Conservation (phyloP, 2,797 vertebrate genomes). For the Chlorospingus flavigularis region DNA sequence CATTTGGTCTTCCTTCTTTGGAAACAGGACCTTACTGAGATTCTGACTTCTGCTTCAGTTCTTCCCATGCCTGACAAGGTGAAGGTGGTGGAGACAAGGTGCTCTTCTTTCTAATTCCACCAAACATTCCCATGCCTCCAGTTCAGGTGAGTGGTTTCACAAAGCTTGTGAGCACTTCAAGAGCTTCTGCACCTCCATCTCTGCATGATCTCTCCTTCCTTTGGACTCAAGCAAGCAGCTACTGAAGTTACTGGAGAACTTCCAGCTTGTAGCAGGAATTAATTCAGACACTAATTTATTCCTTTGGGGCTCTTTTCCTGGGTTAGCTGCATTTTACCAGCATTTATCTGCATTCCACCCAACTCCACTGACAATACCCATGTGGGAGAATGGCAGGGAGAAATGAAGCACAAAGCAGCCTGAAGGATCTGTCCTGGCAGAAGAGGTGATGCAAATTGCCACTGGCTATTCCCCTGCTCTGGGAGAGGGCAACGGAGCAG, state of each 20-base stretch:
- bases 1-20: background rate
- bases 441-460: background rate
- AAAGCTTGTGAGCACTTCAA: background rate
- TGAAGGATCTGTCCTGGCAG: background rate
- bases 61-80: background rate
- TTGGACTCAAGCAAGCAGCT: background rate
- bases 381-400: background rate
- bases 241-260: background rate
- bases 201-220: background rate
- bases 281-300: constrained; percentile 15
- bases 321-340: background rate
- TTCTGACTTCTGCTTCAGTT: background rate
- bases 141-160: background rate
- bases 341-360: background rate
- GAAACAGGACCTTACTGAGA: background rate
- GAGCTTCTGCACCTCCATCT: background rate
- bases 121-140: background rate
- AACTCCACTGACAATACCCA: background rate
- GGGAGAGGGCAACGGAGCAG: background rate
- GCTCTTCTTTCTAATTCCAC: background rate
- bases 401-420: background rate
- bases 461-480: background rate
- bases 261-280: background rate
- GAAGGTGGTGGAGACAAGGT: background rate
- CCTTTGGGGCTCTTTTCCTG: background rate